A percentile compares a stretch with the other conserved stretches of the same genome.
phyloP scores from a whole-genome alignment of 2,797 vertebrate species.

The Distichodus sexfasciatus region DNA sequence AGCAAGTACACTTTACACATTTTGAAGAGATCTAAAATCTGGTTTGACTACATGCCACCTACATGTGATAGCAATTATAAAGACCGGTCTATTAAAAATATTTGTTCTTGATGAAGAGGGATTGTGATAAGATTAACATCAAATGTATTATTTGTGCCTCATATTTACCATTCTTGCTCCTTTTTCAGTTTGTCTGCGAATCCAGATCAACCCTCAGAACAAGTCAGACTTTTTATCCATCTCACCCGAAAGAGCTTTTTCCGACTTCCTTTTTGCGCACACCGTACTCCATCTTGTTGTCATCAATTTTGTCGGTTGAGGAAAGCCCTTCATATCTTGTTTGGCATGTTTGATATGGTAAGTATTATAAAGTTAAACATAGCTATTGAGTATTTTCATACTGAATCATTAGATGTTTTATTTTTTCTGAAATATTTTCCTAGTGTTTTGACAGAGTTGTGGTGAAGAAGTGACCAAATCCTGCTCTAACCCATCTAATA shows the following conservation, averaged over 20 bases:
- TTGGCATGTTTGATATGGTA: neutral
- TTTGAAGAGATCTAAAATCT: no score
- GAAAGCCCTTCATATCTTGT: neutral
- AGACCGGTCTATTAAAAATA: no score
- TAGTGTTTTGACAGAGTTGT: neutral
- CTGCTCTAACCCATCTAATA: neutral
- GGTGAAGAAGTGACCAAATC: neutral
- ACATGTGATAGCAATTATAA: no score
- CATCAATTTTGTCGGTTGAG: constrained; percentile 97
- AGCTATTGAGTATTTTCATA: neutral
- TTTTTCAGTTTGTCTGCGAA: constrained; percentile 87
- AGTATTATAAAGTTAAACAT: no score
- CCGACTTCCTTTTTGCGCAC: constrained; percentile 94
- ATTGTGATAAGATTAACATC: no score
- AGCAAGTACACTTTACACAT: no score
- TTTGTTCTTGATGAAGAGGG: no score
- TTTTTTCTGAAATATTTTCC: neutral
- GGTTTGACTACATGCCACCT: no score
- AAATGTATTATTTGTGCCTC: neutral
- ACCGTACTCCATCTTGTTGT: constrained; percentile 94
- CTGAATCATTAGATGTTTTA: neutral
- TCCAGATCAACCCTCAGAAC: constrained; percentile 98
- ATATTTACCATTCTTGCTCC: neutral
- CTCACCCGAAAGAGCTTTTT: constrained; percentile 91
- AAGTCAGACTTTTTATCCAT: constrained; percentile 93